These are phyloP conservation scores for Hydractinia echinata DNA, from an alignment of 30 jellyfish, hydroid and myxozoan genomes.

Conservation along the genomic window DNA sequence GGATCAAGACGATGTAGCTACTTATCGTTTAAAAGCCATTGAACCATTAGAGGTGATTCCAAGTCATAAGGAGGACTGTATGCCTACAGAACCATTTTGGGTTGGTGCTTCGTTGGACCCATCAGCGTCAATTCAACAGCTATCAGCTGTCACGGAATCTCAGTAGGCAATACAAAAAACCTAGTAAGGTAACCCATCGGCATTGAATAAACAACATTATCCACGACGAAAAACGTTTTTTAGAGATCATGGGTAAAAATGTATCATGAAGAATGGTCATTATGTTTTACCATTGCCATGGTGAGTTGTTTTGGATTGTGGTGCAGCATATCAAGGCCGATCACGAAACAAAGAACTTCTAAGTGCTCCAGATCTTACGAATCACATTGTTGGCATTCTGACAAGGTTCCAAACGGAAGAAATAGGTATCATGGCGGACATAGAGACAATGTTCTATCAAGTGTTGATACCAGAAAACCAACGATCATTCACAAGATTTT, in stretches of 20 bases:
- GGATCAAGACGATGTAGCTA: constrained; percentile 20
- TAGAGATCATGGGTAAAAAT: constrained; percentile 15
- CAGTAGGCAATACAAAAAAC: neutral
- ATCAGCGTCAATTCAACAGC: neutral
- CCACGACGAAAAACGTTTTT: constrained; percentile 18
- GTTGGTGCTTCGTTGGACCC: constrained; percentile 34
- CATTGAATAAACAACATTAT: neutral
- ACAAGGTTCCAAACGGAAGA: constrained; percentile 48
- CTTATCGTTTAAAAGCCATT: constrained; percentile 28
- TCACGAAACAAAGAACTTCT: constrained; percentile 38
- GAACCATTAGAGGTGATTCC: constrained; percentile 22
- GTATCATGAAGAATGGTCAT: constrained; percentile 25
- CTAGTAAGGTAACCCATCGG: neutral
- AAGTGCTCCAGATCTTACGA: constrained; percentile 59
- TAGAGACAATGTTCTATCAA: constrained; percentile 44
- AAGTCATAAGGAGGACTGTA: constrained; percentile 27
- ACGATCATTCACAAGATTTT: constrained; percentile 40
- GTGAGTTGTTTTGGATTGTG: constrained; percentile 51
- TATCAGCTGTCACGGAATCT: neutral
- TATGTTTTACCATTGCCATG: constrained; percentile 53
- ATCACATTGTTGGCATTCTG: constrained; percentile 49
- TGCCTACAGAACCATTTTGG: constrained; percentile 23
- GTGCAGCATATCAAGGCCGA: constrained; percentile 44
- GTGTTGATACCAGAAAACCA: constrained; percentile 47
- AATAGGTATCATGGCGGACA: constrained; percentile 54